These are phyloP conservation scores for Caprella mutica DNA, from an alignment of 2,888 invertebrate genomes.

Conservation along the genomic window DNA sequence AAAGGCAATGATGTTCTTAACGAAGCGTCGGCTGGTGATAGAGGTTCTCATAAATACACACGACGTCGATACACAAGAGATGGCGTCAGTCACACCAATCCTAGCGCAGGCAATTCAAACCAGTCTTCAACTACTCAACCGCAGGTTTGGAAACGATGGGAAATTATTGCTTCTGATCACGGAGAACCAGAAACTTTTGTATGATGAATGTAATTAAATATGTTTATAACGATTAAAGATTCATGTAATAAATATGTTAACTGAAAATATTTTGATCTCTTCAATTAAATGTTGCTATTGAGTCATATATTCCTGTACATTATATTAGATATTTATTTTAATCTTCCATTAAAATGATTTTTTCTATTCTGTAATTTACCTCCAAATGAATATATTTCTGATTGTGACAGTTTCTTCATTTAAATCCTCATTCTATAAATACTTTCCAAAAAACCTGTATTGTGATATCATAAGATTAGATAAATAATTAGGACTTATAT, in stretches of 20 bases:
- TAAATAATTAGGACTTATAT: too few relatives aligned
- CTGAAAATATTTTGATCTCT: too few relatives aligned
- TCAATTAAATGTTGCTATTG: background rate
- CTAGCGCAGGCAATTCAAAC: background rate
- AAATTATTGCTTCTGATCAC: conserved; percentile 34
- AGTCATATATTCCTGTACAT: conserved; percentile 1
- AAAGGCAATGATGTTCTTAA: conserved; percentile 49
- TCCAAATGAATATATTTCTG: too few relatives aligned
- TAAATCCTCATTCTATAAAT: too few relatives aligned
- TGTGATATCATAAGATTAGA: too few relatives aligned
- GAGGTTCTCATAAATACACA: background rate
- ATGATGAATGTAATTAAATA: conserved; percentile 3
- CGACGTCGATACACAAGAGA: background rate
- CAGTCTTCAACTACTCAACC: too few relatives aligned
- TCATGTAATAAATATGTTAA: too few relatives aligned
- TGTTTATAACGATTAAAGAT: background rate
- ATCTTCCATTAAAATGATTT: conserved; percentile 9
- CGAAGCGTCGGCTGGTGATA: conserved; percentile 46
- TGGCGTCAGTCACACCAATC: background rate
- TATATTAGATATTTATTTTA: background rate
- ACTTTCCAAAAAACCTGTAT: too few relatives aligned
- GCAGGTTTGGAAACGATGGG: conserved; percentile 33
- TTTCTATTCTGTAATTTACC: conserved; percentile 11
- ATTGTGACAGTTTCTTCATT: too few relatives aligned
- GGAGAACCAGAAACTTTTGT: conserved; percentile 32